phyloP scores from a whole-genome alignment of 2,113 vertebrate genomes.

The Cynoglossus semilaevis region DNA sequence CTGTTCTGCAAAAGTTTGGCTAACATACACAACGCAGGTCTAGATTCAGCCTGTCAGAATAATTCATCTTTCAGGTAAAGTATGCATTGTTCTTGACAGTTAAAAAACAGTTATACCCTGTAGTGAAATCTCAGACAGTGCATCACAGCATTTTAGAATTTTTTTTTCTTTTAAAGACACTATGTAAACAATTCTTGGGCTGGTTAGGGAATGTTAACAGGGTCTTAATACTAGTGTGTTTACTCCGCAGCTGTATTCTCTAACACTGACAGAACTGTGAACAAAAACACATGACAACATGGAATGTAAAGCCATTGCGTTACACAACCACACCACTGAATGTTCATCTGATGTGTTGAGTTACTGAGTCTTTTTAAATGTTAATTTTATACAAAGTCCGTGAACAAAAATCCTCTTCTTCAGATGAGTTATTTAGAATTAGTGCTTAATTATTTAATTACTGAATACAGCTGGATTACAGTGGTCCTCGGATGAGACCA shows the following conservation, averaged over 20 bases:
- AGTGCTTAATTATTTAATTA: not conserved
- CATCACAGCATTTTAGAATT: slow-evolving; percentile 44
- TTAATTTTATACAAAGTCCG: too few relatives aligned
- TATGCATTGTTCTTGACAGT: slow-evolving; percentile 20
- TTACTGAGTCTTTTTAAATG: too few relatives aligned
- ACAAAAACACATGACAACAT: not conserved
- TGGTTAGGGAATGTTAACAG: slow-evolving; percentile 48
- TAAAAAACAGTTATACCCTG: slow-evolving; percentile 38
- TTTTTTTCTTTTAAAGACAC: slow-evolving; percentile 39
- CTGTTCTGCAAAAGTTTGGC: slow-evolving; percentile 4
- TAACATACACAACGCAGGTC: slow-evolving; percentile 7
- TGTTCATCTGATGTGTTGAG: too few relatives aligned
- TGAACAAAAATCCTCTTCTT: not conserved
- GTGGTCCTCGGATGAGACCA: not conserved
- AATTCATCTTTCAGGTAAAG: slow-evolving; percentile 12
- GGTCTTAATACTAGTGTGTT: slow-evolving; percentile 19
- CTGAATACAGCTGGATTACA: not conserved
- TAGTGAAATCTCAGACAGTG: slow-evolving; percentile 31
- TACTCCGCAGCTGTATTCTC: slow-evolving; percentile 19
- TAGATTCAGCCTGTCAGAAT: not conserved
- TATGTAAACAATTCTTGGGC: slow-evolving; percentile 57
- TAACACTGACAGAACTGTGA: not conserved
- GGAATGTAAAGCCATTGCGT: too few relatives aligned
- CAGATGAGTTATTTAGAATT: not conserved
- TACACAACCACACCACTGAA: too few relatives aligned